Base-by-base conservation (phyloP, 2,113 vertebrate genomes). In the Tragelaphus strepsiceros region DNA sequence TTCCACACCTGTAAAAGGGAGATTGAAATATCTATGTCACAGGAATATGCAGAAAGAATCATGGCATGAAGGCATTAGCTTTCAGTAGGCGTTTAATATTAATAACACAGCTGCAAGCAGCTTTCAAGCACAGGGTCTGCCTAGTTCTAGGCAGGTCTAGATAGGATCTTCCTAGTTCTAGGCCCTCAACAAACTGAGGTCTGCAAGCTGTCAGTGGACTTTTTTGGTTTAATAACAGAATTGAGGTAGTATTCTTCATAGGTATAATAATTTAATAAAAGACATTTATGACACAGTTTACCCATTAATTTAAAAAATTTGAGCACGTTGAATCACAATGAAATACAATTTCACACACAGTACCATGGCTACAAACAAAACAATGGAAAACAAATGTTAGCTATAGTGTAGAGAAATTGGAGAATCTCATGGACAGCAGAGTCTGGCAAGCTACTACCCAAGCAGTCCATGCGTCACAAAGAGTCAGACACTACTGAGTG, bases 161-260 rank as follows among this genome's bases (percentile, higher is more conserved):
- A 67, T 54, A 54, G 7, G 2, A 2, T 2, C 10, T 51, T 0
- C 2, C 49, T 10, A 15, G 13, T 43, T 2, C 6, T 8, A 26
- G 51, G 6, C 19, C 17, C 43, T 51, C 39, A 43, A 30, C 7
- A 61, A 53, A 16, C 77, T 86, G 21, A 86, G 35, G 13, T 81
- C 83, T 67, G 67, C n/a, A 53, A 56, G 43, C 78, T 67, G 71
- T 54, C 49, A n/a, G 39, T 54, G 8, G 59, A 32, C 7, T 58
- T 88, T 88, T 53, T 56, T 91, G 17, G 59, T 46, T 93, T 85
- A 64, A 53, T 58, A 56, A 84, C 46, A 96, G 15, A 43, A 13
- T 12, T 86, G 13, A 86, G 46, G 6, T 51, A 3, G 8, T 28
- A n/a, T 90, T 82, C 92, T 67, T 46, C 43, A 86, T 3, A 49